Conservation (phyloP, 2,113 vertebrate species). For the Eurypyga helias region DNA sequence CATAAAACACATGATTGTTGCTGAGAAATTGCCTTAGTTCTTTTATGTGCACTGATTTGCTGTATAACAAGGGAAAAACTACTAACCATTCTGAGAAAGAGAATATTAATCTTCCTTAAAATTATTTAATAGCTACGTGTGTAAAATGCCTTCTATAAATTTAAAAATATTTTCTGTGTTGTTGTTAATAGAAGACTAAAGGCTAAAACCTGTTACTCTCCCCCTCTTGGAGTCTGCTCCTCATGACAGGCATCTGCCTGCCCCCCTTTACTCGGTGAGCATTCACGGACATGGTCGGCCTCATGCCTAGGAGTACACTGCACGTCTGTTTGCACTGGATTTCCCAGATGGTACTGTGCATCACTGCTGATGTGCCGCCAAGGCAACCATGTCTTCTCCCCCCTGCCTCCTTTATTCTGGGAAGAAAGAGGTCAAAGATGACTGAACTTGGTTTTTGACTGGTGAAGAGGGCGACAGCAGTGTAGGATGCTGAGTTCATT, state of each 20-base stretch:
- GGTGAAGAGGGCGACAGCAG: background rate
- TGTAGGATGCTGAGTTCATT: background rate
- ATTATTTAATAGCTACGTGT: background rate
- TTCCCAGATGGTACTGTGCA: background rate
- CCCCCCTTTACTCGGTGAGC: background rate
- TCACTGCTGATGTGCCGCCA: background rate
- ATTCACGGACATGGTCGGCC: background rate
- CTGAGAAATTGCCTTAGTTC: background rate
- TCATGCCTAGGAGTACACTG: accelerated
- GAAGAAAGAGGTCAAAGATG: background rate
- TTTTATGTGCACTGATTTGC: background rate
- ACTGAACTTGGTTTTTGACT: background rate
- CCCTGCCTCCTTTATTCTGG: background rate
- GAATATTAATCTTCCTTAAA: background rate
- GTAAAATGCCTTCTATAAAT: background rate
- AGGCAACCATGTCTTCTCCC: background rate
- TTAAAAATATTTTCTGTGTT: background rate
- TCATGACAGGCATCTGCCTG: background rate
- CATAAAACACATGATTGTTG: no score
- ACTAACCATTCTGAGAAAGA: background rate
- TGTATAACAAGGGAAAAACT: background rate
- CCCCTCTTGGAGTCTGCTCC: background rate
- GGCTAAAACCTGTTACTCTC: background rate
- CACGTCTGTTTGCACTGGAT: accelerated
- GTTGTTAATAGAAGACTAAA: background rate